Percentiles rank a stretch among this genome's conserved stretches.
Conservation (phyloP, 2,113 vertebrate species). For the Myotis yumanensis region DNA sequence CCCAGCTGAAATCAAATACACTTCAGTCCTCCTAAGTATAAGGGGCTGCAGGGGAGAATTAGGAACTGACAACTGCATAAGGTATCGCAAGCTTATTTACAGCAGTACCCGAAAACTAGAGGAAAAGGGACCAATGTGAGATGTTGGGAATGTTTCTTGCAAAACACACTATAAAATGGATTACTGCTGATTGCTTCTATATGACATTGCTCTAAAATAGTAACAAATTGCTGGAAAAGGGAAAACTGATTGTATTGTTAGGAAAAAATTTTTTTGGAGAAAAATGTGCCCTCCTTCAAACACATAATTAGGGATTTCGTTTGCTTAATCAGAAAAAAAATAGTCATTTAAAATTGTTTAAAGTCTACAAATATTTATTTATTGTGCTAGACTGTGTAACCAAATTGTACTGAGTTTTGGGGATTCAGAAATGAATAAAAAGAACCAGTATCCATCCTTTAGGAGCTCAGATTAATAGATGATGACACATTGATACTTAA, state of each 20-base stretch:
- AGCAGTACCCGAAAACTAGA: neutral
- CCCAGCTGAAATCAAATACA: neutral
- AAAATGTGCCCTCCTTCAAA: neutral
- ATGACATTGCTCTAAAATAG: neutral
- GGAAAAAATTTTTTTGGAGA: neutral
- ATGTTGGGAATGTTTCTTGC: neutral
- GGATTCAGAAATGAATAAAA: neutral
- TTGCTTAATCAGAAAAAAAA: conserved; percentile 36
- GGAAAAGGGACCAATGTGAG: neutral
- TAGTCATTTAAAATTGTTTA: conserved; percentile 43
- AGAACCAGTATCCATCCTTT: neutral
- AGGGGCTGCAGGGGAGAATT: neutral
- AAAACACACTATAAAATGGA: conserved; percentile 6
- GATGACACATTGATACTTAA: neutral
- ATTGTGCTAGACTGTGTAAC: neutral
- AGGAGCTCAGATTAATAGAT: neutral
- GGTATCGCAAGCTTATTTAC: neutral
- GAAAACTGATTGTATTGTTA: conserved; percentile 19
- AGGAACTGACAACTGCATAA: neutral
- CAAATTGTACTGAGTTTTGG: neutral
- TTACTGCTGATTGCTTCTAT: neutral
- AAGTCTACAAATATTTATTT: conserved; percentile 32
- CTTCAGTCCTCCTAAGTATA: conserved; percentile 7
- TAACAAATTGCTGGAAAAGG: neutral
- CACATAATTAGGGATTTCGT: conserved; percentile 29